These are phyloP conservation scores for Oostethus manadensis DNA, from an alignment of 2,113 vertebrate genomes.

Conservation along the genomic window DNA sequence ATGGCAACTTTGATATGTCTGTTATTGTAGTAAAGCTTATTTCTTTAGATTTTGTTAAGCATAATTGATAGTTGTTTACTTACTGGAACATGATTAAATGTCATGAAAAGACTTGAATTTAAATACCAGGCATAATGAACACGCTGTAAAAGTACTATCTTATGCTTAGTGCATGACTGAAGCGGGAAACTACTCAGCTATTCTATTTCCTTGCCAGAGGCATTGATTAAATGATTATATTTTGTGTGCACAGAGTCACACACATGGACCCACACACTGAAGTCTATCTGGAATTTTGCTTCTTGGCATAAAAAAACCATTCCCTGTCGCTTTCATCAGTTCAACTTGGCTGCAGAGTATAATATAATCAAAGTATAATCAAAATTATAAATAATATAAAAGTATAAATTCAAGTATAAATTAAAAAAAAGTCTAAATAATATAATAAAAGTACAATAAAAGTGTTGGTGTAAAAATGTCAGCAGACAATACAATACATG, in stretches of 20 bases:
- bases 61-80: no score
- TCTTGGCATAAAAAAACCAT: not conserved
- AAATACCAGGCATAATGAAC: not conserved
- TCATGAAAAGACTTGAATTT: no score
- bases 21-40: no score
- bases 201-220: not conserved
- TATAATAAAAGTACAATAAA: conserved; percentile 6
- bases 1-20: no score
- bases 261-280: not conserved
- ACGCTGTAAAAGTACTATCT: not conserved
- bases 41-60: no score
- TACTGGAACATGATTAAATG: no score
- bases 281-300: not conserved
- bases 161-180: not conserved
- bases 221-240: not conserved
- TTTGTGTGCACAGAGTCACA: not conserved
- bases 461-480: not conserved
- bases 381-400: no score
- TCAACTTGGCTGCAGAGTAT: conserved; percentile 3
- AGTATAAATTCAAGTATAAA: no score
- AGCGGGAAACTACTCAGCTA: not conserved
- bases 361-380: no score
- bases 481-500: not conserved
- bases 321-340: not conserved
- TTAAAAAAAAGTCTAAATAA: no score